These are phyloP conservation scores for Drosophila algonquin DNA, from an alignment of 2,888 invertebrate genomes.

Conservation along the genomic window DNA sequence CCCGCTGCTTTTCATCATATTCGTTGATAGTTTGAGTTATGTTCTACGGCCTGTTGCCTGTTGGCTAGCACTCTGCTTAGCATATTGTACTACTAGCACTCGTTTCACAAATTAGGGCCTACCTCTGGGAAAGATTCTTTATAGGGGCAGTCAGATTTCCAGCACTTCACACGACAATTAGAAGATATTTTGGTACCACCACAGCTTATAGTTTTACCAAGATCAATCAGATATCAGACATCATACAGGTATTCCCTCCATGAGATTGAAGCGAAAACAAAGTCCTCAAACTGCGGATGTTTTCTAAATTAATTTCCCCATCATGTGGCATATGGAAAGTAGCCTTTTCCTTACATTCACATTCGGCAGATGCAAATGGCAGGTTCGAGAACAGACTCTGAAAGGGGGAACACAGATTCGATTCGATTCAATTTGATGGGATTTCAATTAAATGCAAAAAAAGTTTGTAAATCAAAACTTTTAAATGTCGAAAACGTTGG, in stretches of 20 bases:
- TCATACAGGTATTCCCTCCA: background rate
- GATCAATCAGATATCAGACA: no score
- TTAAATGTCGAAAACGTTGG: conserved; percentile 29
- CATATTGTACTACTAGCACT: conserved; percentile 5
- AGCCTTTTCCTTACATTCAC: background rate
- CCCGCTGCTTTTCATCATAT: conserved; percentile 33
- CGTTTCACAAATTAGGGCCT: background rate
- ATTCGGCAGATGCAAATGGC: background rate
- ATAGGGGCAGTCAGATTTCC: background rate
- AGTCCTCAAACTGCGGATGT: conserved; percentile 12
- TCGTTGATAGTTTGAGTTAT: conserved; percentile 63
- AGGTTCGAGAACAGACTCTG: conserved; percentile 6
- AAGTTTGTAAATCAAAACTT: conserved; percentile 52
- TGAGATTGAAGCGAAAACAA: no score
- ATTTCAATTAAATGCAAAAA: conserved; percentile 56
- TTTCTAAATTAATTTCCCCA: conserved; percentile 57
- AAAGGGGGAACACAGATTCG: conserved; percentile 1
- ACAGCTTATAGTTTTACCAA: no score
- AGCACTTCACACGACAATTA: background rate
- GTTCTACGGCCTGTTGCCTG: conserved; percentile 35
- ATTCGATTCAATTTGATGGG: conserved; percentile 15
- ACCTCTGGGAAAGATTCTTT: conserved; percentile 17
- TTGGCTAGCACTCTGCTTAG: conserved; percentile 22
- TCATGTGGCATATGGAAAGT: conserved; percentile 44
- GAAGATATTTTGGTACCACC: background rate